Percentiles rank a stretch among this genome's conserved stretches.
Evolutionary conservation across 2,113 vertebrate genomes (phyloP).

Genomic region (Dicerorhinus sumatrensis): DNA sequence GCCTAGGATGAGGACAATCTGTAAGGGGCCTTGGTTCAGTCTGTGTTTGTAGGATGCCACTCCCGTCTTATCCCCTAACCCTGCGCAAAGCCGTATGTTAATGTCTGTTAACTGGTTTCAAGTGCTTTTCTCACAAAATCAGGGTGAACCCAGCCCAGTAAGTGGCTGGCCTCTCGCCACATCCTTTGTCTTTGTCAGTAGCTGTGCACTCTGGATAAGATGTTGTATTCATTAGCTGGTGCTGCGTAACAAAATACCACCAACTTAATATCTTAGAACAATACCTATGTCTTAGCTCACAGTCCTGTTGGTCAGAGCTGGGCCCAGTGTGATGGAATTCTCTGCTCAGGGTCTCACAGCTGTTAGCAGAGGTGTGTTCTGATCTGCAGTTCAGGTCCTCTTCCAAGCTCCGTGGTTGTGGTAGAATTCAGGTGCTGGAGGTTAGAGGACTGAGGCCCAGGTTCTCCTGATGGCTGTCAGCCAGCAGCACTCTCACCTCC

Average conservation of each 20-base stretch:
- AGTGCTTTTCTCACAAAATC: constrained; percentile 2
- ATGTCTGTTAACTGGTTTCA: background rate
- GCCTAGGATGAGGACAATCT: background rate
- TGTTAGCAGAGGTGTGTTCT: background rate
- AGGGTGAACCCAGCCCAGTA: background rate
- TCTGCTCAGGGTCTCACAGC: background rate
- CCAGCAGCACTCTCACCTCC: background rate
- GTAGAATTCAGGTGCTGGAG: background rate
- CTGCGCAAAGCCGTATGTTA: background rate
- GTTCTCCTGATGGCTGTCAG: background rate
- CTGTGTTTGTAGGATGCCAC: background rate
- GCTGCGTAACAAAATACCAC: background rate
- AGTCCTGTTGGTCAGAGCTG: background rate
- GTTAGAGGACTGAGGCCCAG: background rate
- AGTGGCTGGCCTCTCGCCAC: background rate
- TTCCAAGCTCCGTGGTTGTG: background rate
- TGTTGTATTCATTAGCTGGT: background rate
- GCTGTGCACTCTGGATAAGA: background rate
- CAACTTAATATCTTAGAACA: background rate
- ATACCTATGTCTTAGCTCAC: background rate
- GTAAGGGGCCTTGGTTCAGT: background rate
- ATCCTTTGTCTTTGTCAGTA: background rate
- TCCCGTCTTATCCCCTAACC: background rate
- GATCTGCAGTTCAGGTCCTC: background rate
- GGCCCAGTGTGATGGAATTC: background rate